phyloP scores from a whole-genome alignment of 2,888 invertebrate genomes.

The Pseudeuparius sepicola region DNA sequence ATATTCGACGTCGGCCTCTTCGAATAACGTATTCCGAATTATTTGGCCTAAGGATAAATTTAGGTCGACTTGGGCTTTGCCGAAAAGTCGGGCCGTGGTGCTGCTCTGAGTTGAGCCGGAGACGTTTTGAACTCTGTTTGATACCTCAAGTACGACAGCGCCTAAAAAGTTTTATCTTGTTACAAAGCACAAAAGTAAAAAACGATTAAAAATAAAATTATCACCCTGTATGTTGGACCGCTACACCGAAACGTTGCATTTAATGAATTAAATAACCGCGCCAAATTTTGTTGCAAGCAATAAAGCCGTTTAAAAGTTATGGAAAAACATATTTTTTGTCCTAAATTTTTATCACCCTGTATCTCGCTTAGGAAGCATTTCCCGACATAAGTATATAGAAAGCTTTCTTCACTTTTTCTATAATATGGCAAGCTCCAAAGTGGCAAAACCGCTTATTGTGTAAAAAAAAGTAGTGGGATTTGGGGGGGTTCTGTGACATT shows the following conservation, averaged over 20 bases:
- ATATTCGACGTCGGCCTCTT: constrained; percentile 95
- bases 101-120: constrained; percentile 48
- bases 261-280: neutral
- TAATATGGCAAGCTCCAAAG: no score
- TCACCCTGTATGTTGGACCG: no score
- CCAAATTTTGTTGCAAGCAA: neutral
- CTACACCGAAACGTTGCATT: neutral
- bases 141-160: constrained; percentile 83
- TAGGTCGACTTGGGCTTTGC: constrained; percentile 82
- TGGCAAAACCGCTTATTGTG: no score
- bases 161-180: no score
- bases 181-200: neutral
- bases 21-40: constrained; percentile 86
- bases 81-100: constrained; percentile 58
- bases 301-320: neutral
- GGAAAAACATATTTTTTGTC: no score
- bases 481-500: no score
- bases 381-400: no score
- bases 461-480: no score
- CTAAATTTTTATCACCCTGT: no score
- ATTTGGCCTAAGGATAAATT: constrained; percentile 93
- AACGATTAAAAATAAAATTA: constrained; percentile 2
- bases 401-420: no score
- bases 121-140: constrained; percentile 88
- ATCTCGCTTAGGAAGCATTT: no score